Evolutionary conservation across 1,140 invertebrate species (phyloP), one percentile per base, ranked within the genome.

Genomic region (Polypedilum pembai): DNA sequence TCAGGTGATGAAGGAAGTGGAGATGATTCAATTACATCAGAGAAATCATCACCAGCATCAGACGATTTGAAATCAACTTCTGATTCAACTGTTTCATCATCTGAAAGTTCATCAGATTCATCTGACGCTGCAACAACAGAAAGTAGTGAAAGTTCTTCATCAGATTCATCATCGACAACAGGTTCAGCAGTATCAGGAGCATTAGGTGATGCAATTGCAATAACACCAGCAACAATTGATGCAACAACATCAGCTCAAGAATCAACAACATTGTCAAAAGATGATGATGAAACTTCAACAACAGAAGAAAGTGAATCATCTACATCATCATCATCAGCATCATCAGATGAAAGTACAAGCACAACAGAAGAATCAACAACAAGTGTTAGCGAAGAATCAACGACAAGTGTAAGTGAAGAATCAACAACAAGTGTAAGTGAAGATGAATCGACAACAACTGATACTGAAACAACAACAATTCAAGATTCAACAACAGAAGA

Each of bases 71-170:
- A 33, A 33, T 33, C 24, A 33, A 33, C 24, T 3, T 33, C 24
- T 3, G 24, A 33, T 3, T 33, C 24, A 33, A 33, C 2, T 33
- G 24, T 33, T 33, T 33, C 10, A 63, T 76, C 77, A 15, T 75
- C 78, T 15, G 77, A 76, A 74, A 73, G 63, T 41, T 74, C 24
- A 33, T 33, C 74, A 5, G 73, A 76, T 7, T 76, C 77, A 2
- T 73, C 79, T 24, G 77, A 73, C 5, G 77, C 24, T 33, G 24
- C 24, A 33, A 33, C 24, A 33, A 33, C 24, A 3, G 24, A 33
- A 33, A 3, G 76, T 20, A 76, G 77, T 73, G 75, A 76, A 45
- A 77, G 77, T 0, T 76, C 78, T 72, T 77, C 77, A 15, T 77
- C 78, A 7, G 74, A 12, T 63, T 75, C 77, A 5, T 76, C 74